Percentiles rank a stretch among this genome's conserved stretches.
Conservation (phyloP, 2,113 vertebrate species). For the Cyprinodon variegatus region DNA sequence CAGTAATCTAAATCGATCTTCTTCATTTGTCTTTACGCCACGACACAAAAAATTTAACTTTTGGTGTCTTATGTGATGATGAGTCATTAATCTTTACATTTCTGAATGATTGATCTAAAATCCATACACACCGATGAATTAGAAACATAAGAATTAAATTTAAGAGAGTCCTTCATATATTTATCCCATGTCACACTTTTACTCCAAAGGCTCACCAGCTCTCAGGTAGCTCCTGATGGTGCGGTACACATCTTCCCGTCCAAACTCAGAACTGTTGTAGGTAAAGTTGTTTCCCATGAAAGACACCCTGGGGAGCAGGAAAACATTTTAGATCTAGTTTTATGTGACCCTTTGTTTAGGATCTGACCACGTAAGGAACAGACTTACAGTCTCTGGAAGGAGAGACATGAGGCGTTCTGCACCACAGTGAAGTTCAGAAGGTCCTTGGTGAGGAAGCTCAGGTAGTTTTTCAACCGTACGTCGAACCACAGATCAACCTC, state of each 20-base stretch:
- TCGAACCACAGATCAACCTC: slow-evolving; percentile 69
- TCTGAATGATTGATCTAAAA: too few relatives aligned
- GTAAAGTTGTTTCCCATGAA: slow-evolving; percentile 65
- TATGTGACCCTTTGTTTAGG: not conserved
- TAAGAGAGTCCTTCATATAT: not conserved
- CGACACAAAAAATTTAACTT: not conserved
- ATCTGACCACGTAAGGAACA: not conserved
- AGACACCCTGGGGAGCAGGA: slow-evolving; percentile 55
- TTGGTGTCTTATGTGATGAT: too few relatives aligned
- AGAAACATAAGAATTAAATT: too few relatives aligned
- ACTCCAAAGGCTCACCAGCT: slow-evolving; percentile 20
- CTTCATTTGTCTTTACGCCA: not conserved
- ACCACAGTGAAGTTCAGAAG: slow-evolving; percentile 55
- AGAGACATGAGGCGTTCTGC: slow-evolving; percentile 58
- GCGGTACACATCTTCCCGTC: slow-evolving; percentile 54
- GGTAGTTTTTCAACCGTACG: slow-evolving; percentile 46
- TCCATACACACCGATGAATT: too few relatives aligned
- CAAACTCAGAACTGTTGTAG: slow-evolving; percentile 58
- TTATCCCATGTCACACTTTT: not conserved
- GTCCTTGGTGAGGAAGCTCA: slow-evolving; percentile 60
- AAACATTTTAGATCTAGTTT: not conserved
- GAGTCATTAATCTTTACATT: too few relatives aligned
- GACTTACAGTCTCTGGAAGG: slow-evolving; percentile 71
- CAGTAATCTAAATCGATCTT: not conserved
- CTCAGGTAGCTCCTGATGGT: slow-evolving; percentile 66